Evolutionary conservation across 2,888 invertebrate species (phyloP), one percentile per base, ranked within the genome.

Genomic region (Tetragonula carbonaria): DNA sequence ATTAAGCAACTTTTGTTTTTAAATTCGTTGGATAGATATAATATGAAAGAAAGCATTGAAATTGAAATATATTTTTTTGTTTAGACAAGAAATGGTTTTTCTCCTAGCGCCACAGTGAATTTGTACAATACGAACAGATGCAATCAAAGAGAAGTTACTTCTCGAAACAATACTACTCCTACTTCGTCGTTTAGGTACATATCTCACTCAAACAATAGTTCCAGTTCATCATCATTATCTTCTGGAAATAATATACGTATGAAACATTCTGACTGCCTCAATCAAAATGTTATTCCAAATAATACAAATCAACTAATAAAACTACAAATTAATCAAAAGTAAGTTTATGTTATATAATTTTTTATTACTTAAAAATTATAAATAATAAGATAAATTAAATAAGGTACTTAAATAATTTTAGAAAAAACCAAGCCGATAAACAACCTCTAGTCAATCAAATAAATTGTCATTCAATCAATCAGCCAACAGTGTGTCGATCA

Each of bases 401-500:
- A 45, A 45, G 45, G 50, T 45, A 23, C 11, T 50, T 55, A 16
- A 66, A 63, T 59, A 62, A 23, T 90, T 86, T 21, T 65, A 93
- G 93, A 78, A 93, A 93, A 78, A 87, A 65, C 57, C 91, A 91
- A 84, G 85, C 74, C n/a, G 94, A 93, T 53, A 94, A 92, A 68
- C 91, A 85, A 78, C 78, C 90, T 59, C 85, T 82, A 85, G 80
- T 82, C 72, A 80, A 28, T 76, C 74, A 86, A 66, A 78, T 82
- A 53, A 90, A 70, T 84, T 90, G 74, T 67, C 88, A 86, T 28
- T 80, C 80, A 13, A 68, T 65, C 18, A 63, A 70, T 28, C 88
- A 85, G 14, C 53, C 80, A 45, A 82, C 59, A 6, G 62, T 50
- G 92, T 92, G 94, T 88, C 95, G 96, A 65, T 96, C 95, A 3